These are phyloP conservation scores for Alouatta palliata DNA, from an alignment of 2,113 vertebrate genomes.

Conservation along the genomic window DNA sequence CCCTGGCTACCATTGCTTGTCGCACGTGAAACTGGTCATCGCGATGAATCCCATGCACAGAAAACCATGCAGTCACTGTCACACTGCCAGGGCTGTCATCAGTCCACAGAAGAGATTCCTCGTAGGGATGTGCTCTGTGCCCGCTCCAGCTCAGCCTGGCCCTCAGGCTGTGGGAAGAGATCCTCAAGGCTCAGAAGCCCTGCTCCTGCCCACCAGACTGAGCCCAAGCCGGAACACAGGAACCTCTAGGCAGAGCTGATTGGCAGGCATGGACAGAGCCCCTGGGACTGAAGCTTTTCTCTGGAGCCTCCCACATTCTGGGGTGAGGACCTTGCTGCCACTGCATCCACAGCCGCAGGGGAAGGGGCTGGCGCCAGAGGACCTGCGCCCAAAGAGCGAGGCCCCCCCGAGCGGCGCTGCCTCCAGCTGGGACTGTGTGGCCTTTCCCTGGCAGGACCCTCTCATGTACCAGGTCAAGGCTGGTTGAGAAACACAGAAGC, in stretches of 20 bases:
- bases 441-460: rapidly evolving
- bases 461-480: not conserved
- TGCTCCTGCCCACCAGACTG: not conserved
- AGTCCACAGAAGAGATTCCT: not conserved
- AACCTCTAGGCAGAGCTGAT: not conserved
- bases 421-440: not conserved
- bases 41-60: rapidly evolving
- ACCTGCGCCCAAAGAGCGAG: not conserved
- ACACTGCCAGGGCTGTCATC: rapidly evolving
- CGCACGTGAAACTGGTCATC: too few relatives aligned
- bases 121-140: rapidly evolving
- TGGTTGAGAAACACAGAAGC: too few relatives aligned
- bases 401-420: rapidly evolving
- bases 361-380: rapidly evolving
- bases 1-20: rapidly evolving
- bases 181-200: rapidly evolving
- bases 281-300: not conserved
- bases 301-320: rapidly evolving
- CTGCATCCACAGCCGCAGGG: not conserved
- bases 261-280: rapidly evolving
- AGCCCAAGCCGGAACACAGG: not conserved
- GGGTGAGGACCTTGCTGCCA: not conserved
- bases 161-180: too few relatives aligned
- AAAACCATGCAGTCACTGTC: rapidly evolving
- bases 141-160: not conserved